Base-by-base conservation (phyloP, 2,113 vertebrate species). In the Anarrhichthys ocellatus region DNA sequence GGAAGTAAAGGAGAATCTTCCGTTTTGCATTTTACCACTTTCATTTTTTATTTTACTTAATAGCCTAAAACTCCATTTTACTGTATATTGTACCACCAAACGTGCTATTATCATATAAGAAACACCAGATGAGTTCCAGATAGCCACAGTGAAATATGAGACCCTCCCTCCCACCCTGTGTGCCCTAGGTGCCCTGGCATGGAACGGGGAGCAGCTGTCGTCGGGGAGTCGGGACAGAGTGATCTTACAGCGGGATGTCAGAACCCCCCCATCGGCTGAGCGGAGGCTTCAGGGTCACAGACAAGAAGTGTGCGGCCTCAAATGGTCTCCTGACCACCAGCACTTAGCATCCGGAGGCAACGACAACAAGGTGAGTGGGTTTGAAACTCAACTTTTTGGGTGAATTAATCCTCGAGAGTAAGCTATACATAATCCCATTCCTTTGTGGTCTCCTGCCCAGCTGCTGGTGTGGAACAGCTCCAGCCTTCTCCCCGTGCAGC, bases 311-410 rank as follows among this genome's bases (percentile, higher is more conserved):
- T 96, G 96, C 2, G 96, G 96, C 4, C 94, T 96, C 34, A 96
- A 96, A 82, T 96, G 96, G 96, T 96, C 96, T n/a, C 96, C 96
- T 0, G 95, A 96, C 87, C 96, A 96, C 91, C 95, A 96, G 92
- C 95, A 96, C 83, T 94, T 96, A 0, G 95, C 95, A 0, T 96
- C 95, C 0, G 95, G 95, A 61, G 95, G 96, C 85, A 96, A 96
- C 44, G 96, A 96, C 89, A 96, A 96, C 93, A 96, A 96, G 91
- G 95, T 95, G 78, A 78, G 70, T 22, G 7, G 9, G 2, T 48
- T 52, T 62, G 3, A 82, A 46, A 9, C 18, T 27, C 7, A 6
- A 29, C 7, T 22, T n/a, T n/a, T 81, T 11, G 9, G 17, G 14
- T 24, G 0, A 17, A 14, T 24, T 2, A 18, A 36, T 15, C 36